Evolutionary conservation across 1,140 invertebrate genomes (phyloP), one percentile per base, ranked within the genome.

Genomic region (Lithobius niger): DNA sequence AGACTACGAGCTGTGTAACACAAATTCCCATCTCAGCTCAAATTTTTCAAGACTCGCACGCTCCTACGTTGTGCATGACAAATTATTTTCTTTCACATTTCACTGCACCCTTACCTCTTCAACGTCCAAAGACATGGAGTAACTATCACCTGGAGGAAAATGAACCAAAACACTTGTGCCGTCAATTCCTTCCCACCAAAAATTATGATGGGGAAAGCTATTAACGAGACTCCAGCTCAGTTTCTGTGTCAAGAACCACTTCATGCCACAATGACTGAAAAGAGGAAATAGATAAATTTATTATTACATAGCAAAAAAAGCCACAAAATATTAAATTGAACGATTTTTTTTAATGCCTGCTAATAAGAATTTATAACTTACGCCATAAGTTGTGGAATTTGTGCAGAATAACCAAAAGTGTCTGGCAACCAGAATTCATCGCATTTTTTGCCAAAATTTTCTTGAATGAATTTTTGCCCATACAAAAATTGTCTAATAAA

Each of bases 391-490:
- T 77, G 76, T 19, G 77, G 76, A 21, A 77, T 66, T 64, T 78
- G 76, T 22, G 71, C 73, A 10, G 75, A 75, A 65, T 78, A 78
- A 1, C 77, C 76, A 66, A 78, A 78, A 24, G 77, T 78, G 60
- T 78, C 77, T 3, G 76, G 77, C 19, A 78, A 60, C 77, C 76
- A 78, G 60, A 77, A 77, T 67, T 76, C 66, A 44, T 70, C 66
- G 52, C 68, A 67, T 40, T 57, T 58, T 24, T 68, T 55, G 10
- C 69, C 71, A 67, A 78, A 77, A 59, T 78, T 74, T 59, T 75
- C 56, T 57, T 69, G 54, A 58, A 76, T 78, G 60, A 74, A 78
- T 22, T 62, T 54, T 57, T 78, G 76, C 4, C 76, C 76, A 63
- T 76, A 76, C 36, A 77, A 65, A 63, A 78, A 77, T 60, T 78